Conservation (phyloP, 1,140 invertebrate genomes). For the Bursaphelenchus mucronatus region DNA sequence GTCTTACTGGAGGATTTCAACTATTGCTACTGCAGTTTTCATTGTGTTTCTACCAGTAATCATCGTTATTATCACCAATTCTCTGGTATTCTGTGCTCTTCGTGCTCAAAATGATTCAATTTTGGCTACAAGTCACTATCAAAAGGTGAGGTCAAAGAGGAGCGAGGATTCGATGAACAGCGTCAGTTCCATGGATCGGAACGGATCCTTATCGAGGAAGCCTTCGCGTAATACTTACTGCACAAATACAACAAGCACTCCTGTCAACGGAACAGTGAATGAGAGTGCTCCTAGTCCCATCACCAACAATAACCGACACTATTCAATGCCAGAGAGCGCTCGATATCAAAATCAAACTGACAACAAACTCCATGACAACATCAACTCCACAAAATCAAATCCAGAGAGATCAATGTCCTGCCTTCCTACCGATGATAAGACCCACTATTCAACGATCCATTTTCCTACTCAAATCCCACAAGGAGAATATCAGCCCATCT, state of each 20-base stretch:
- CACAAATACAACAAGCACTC: too few relatives aligned
- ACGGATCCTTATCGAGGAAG: not conserved
- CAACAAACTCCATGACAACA: too few relatives aligned
- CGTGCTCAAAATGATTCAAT: not conserved
- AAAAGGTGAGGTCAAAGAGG: too few relatives aligned
- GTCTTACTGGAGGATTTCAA: slow-evolving; percentile 34
- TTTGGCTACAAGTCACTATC: not conserved
- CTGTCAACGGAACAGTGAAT: too few relatives aligned
- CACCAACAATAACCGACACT: slow-evolving; percentile 3
- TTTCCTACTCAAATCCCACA: not conserved
- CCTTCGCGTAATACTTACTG: not conserved
- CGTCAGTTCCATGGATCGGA: too few relatives aligned
- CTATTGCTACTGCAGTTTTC: slow-evolving; percentile 32
- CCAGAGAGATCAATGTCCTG: slow-evolving; percentile 2
- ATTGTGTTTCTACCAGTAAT: slow-evolving; percentile 44
- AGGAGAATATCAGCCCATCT: too few relatives aligned
- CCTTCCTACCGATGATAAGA: not conserved
- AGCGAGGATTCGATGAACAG: too few relatives aligned
- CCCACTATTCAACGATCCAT: too few relatives aligned
- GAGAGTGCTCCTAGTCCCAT: too few relatives aligned
- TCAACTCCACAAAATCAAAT: too few relatives aligned
- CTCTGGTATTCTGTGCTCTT: slow-evolving; percentile 13
- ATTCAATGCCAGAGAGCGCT: too few relatives aligned
- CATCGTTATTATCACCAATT: slow-evolving; percentile 37
- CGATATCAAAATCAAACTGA: too few relatives aligned